Conservation (phyloP, 2,113 vertebrate species). For the Anguilla rostrata region DNA sequence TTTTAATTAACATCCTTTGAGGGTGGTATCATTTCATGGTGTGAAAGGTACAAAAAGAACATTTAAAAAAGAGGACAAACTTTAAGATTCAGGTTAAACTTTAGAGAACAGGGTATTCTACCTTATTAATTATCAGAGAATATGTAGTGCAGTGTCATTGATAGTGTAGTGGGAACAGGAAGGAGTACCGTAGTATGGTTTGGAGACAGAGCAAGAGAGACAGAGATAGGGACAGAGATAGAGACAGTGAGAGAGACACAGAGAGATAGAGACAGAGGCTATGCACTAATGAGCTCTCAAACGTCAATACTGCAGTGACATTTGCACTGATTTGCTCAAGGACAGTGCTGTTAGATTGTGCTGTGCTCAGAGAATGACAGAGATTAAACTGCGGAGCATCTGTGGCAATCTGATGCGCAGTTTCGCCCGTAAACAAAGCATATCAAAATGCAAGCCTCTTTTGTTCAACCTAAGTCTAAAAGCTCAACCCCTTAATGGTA, state of each 20-base stretch:
- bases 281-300: conserved; percentile 9
- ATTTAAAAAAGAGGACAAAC: too few species aligned
- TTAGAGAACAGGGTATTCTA: too few species aligned
- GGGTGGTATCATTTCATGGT: too few species aligned
- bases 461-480: background rate
- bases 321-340: background rate
- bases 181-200: too few species aligned
- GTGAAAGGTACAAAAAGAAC: too few species aligned
- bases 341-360: background rate
- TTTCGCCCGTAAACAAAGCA: background rate
- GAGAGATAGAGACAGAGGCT: background rate
- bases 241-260: background rate
- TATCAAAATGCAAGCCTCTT: background rate
- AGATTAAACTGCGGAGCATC: background rate
- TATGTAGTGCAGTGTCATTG: too few species aligned
- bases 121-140: too few species aligned
- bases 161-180: too few species aligned
- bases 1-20: too few species aligned
- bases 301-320: background rate
- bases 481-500: background rate
- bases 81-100: too few species aligned
- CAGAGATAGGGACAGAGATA: background rate
- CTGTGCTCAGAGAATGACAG: background rate
- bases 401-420: background rate
- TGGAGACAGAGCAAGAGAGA: background rate